Percentiles rank a stretch among this genome's conserved stretches.
Conservation (phyloP, 2,113 vertebrate genomes). For the Arvicanthis niloticus region DNA sequence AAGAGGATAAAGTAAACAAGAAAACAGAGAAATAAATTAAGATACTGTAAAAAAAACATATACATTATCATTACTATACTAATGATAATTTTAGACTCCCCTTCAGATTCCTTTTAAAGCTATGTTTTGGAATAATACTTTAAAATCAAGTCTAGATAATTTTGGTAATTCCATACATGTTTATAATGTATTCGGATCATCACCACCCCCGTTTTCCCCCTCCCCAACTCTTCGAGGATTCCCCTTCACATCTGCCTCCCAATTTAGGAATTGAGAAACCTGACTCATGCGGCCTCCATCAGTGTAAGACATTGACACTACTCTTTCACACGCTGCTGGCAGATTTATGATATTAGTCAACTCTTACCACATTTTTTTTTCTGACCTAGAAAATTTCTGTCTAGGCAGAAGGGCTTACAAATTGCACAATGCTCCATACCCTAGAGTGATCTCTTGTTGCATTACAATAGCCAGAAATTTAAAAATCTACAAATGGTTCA, state of each 20-base stretch:
- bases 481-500: neutral
- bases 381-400: slow-evolving; percentile 6
- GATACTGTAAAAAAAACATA: neutral
- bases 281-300: slow-evolving; percentile 4
- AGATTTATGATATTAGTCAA: neutral
- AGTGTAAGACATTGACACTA: slow-evolving; percentile 2
- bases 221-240: neutral
- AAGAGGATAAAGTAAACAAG: too few relatives aligned
- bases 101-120: neutral
- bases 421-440: neutral
- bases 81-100: slow-evolving; percentile 17
- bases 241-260: neutral
- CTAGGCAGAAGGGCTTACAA: neutral
- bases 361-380: slow-evolving; percentile 2
- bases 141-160: neutral
- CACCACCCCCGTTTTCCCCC: neutral
- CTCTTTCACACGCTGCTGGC: neutral
- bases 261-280: neutral
- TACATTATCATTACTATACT: neutral
- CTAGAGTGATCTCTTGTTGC: neutral
- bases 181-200: neutral
- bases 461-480: neutral
- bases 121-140: neutral
- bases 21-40: slow-evolving; percentile 9
- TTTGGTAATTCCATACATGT: neutral